A percentile compares a stretch with the other conserved stretches of the same genome.
Conservation (phyloP, 2,797 vertebrate genomes). For the Cuculus canorus region DNA sequence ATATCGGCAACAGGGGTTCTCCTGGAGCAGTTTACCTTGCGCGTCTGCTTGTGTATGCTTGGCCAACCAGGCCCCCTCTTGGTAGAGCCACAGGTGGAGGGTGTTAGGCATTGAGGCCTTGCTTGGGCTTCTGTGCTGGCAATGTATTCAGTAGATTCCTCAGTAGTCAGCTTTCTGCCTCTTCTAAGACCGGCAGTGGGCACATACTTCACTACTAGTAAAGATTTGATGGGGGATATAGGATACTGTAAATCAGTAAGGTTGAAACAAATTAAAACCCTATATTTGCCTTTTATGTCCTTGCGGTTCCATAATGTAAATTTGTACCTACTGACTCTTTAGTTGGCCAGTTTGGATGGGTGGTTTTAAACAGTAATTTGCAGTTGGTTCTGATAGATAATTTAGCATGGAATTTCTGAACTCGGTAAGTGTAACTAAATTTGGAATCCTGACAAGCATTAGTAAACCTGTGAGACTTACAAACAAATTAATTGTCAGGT, state of each 20-base stretch:
- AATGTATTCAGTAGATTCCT: background rate
- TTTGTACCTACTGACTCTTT: background rate
- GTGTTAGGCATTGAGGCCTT: accelerated
- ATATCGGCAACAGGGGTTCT: background rate
- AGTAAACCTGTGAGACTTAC: background rate
- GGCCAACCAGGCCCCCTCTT: background rate
- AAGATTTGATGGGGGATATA: background rate
- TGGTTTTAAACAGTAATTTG: background rate
- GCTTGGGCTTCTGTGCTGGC: background rate
- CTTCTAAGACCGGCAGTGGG: background rate
- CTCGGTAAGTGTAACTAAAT: background rate
- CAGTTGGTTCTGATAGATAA: background rate
- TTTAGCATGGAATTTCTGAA: background rate
- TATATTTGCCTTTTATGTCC: background rate
- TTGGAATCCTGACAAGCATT: background rate
- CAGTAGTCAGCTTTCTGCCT: background rate
- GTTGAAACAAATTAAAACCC: background rate
- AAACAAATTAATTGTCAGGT: background rate
- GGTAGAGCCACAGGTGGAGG: background rate
- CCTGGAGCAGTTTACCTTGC: background rate
- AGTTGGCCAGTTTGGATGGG: background rate
- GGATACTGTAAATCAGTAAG: background rate
- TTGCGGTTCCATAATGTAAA: background rate
- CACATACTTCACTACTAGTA: background rate
- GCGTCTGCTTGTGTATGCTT: background rate